Evolutionary conservation across 2,113 vertebrate genomes (phyloP).

Genomic region (Euleptes europaea): DNA sequence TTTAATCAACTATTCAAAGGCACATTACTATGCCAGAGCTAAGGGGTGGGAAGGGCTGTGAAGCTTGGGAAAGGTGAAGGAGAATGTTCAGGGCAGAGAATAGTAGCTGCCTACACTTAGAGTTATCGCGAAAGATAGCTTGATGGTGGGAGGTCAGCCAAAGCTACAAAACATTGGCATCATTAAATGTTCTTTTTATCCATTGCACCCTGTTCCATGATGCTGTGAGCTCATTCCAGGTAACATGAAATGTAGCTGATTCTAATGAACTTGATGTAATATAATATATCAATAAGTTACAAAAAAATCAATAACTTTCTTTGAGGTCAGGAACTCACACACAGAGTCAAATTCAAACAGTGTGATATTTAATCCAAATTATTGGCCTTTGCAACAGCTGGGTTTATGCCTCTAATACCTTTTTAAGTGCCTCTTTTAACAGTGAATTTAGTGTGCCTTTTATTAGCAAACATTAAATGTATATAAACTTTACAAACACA

Average conservation of each 20-base stretch:
- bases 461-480: conserved; percentile 64
- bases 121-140: background rate
- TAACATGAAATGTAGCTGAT: conserved; percentile 61
- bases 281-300: conserved; percentile 70
- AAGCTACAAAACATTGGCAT: conserved; percentile 3
- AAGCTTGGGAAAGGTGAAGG: background rate
- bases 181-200: background rate
- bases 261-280: conserved; percentile 69
- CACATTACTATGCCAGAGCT: background rate
- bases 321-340: conserved; percentile 71
- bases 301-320: conserved; percentile 63
- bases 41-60: background rate
- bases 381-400: conserved; percentile 71
- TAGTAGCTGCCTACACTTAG: background rate
- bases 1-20: background rate
- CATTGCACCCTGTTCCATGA: background rate
- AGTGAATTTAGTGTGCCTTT: conserved; percentile 62
- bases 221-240: background rate
- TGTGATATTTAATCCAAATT: conserved; percentile 74
- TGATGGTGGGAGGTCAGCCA: conserved; percentile 16
- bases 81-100: background rate
- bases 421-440: conserved; percentile 74
- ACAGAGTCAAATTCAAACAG: conserved; percentile 67
- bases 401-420: conserved; percentile 70
- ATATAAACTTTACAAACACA: conserved; percentile 68